These are phyloP conservation scores for Onychomys leucogaster DNA, from an alignment of 2,797 vertebrate species.

Conservation along the genomic window DNA sequence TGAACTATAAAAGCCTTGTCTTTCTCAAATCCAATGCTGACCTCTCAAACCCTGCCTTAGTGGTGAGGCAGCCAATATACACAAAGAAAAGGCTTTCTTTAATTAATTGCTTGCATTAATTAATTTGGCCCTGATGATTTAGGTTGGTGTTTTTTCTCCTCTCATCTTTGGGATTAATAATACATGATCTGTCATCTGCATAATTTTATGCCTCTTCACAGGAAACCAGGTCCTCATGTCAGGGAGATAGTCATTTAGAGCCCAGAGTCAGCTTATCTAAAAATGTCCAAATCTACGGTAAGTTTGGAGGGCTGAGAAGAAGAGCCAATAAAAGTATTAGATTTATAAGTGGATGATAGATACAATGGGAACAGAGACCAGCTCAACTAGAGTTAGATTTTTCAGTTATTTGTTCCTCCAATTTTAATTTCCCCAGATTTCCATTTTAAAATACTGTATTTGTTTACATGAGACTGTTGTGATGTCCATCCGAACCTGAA, in stretches of 20 bases:
- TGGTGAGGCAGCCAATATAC: background rate
- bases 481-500: background rate
- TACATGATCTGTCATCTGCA: accelerated
- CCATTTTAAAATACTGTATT: background rate
- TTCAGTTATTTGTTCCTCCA: background rate
- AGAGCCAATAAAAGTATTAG: background rate
- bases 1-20: background rate
- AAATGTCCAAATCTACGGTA: background rate
- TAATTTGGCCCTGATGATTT: background rate
- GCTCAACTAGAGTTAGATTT: background rate
- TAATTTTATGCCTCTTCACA: background rate
- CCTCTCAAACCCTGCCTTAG: background rate
- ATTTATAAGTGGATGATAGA: background rate
- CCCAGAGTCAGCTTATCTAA: background rate
- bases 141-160: background rate
- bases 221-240: background rate
- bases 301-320: background rate
- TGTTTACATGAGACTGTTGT: too few relatives aligned
- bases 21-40: background rate
- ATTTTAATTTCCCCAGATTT: background rate
- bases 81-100: background rate
- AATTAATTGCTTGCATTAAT: background rate
- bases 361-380: background rate
- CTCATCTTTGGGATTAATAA: background rate
- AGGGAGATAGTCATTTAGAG: background rate